Percentiles rank a stretch among this genome's conserved stretches.
Evolutionary conservation across 1,140 invertebrate species (phyloP).

Genomic region (Rhyacophila brunnea): DNA sequence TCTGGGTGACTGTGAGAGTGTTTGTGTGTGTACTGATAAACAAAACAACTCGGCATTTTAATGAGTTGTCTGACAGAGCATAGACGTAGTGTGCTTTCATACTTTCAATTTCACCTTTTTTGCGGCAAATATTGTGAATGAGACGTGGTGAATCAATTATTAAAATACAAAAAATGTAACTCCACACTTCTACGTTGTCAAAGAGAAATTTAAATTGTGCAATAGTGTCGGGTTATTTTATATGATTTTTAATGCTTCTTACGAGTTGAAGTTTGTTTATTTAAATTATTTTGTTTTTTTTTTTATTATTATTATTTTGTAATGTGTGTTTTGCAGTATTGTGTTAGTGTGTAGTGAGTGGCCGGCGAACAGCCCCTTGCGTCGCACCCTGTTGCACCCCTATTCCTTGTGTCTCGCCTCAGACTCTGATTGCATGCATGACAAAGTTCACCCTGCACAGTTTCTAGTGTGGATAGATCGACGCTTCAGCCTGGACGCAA

Average conservation of each 20-base stretch:
- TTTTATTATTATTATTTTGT: conserved; percentile 3
- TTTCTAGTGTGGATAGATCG: neutral
- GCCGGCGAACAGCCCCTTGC: neutral
- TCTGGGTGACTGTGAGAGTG: too few relatives aligned
- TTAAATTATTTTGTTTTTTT: neutral
- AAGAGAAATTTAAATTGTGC: too few relatives aligned
- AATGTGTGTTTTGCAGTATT: conserved; percentile 20
- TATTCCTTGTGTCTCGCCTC: neutral
- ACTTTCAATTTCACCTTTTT: conserved; percentile 3
- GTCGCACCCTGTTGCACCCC: neutral
- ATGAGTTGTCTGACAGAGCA: neutral
- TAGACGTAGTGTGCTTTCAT: neutral
- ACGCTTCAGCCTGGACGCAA: neutral
- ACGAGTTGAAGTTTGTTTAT: too few relatives aligned
- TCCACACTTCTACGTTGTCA: too few relatives aligned
- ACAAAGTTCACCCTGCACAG: neutral
- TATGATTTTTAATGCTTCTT: too few relatives aligned
- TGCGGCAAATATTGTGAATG: neutral
- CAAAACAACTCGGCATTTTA: neutral
- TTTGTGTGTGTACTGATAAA: too few relatives aligned
- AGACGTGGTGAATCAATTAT: too few relatives aligned
- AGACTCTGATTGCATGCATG: neutral
- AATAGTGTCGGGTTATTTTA: too few relatives aligned
- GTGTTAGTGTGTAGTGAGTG: conserved; percentile 20
- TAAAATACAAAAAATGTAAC: too few relatives aligned